Evolutionary conservation across 2,888 invertebrate species (phyloP), one percentile per base, ranked within the genome.

Genomic region (Rotaria sp.): DNA sequence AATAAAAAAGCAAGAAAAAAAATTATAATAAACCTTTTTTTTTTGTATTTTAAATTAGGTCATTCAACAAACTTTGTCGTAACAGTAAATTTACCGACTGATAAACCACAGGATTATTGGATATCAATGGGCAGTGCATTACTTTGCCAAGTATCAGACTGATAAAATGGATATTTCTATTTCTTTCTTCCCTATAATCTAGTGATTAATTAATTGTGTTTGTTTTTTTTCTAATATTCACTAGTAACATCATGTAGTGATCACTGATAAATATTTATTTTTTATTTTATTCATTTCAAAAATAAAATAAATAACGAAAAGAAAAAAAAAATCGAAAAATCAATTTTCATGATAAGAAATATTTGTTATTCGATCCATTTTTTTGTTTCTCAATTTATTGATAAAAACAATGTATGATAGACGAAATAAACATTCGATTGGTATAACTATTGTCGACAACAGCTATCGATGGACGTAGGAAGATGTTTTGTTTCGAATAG

Each of bases 91-190:
- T 88, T 91, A 84, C 90, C 90, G 92, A 94, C 88, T 0, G 90
- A 91, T 35, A 92, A 93, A 88, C 91, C 93, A 0, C 93, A 94
- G 84, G 93, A 94, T 88, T 95, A 94, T 91, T 96, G 96, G 96
- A 95, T 96, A 88, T 93, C 95, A 84, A 94, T 95, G 89, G 96
- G 95, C 87, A 95, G 96, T 1, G 96, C 96, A 0, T 92, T 96
- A 5, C 93, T 96, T 35, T 95, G 95, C 11, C 95, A 95, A 90
- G 93, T 95, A 50, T 93, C 94, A 15, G 94, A 96, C 85, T 92
- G 88, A 88, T n/a, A 35, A 84, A 26, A 18, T 45, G 2, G n/a
- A 45, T 41, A 45, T n/a, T 48, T 11, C 18, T 30, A n/a, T 50
- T 30, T 30, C 26, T 48, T 52, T 50, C 11, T n/a, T n/a, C n/a